Evolutionary conservation across 2,888 invertebrate genomes (phyloP), one percentile per base, ranked within the genome.

Genomic region (Noctua comes): DNA sequence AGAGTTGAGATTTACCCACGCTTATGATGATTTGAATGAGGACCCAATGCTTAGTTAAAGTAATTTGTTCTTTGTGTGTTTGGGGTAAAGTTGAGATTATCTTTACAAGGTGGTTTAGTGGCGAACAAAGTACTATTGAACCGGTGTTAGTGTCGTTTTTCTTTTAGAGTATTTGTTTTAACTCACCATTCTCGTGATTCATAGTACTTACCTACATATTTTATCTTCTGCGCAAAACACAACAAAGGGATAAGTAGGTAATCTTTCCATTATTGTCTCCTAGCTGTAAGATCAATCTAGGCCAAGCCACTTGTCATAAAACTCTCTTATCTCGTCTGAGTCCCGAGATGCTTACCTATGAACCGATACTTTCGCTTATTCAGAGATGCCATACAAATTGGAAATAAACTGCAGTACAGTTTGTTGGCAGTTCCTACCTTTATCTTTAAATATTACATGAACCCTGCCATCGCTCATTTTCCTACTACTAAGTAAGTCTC

Each of bases 181-280:
- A 59, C 40, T 21, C 1, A 18, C 24, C 13, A 46, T n/a, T n/a
- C 1, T 0, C 10, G 21, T 57, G 27, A 68, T 48, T 72, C 18
- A 36, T 43, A 51, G 8, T 66, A 54, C 57, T 21, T 36, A 48
- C 8, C 27, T 27, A 16, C 27, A 62, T 18, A 31, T 62, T 68
- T 36, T 68, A 27, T 59, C 24, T 43, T 27, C 1, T 54, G 48
- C 8, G 6, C 36, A 65, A 46, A 76, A 57, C 10, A 31, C 24
- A 66, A 57, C 24, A 48, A 57, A 68, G 36, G 16, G 16, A n/a
- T 43, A 69, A 46, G 48, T 40, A 59, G 24, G 27, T 40, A 31
- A 48, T 73, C 46, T 68, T 62, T 73, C 8, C 10, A 59, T 43
- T 27, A 80, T 73, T 80, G 46, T 46, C 43, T 40, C 36, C 51